A percentile compares a stretch with the other conserved stretches of the same genome.
phyloP scores from a whole-genome alignment of 2,888 invertebrate species.

The Sthenelais limicola region DNA sequence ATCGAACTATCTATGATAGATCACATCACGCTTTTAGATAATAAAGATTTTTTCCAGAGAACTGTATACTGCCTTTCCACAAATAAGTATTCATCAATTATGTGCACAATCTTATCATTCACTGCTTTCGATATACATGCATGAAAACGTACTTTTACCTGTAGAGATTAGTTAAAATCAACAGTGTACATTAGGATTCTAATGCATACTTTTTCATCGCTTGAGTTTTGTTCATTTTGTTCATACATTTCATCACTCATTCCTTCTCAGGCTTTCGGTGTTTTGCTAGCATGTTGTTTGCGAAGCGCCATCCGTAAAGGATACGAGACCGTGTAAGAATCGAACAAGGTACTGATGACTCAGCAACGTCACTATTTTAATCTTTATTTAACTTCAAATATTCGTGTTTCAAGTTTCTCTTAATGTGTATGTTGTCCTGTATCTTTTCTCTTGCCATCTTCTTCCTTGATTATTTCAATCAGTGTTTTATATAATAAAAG shows the following conservation, averaged over 20 bases:
- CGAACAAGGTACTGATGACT: too few relatives aligned
- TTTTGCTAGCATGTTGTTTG: conserved; percentile 33
- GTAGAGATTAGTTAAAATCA: too few relatives aligned
- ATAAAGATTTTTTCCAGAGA: background rate
- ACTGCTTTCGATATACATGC: background rate
- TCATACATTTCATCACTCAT: background rate
- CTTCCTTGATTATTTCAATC: too few relatives aligned
- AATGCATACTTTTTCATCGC: background rate
- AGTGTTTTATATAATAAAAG: too few relatives aligned
- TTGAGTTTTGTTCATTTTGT: background rate
- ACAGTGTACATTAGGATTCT: background rate
- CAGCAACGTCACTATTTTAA: background rate
- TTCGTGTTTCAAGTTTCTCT: background rate
- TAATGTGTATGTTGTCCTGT: background rate
- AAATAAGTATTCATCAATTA: background rate
- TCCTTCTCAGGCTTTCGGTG: conserved; percentile 37
- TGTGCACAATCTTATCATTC: background rate
- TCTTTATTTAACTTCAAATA: background rate
- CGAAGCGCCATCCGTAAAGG: conserved; percentile 21
- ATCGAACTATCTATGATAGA: too few relatives aligned
- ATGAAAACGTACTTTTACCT: background rate
- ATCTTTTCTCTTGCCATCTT: too few relatives aligned
- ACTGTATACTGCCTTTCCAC: background rate
- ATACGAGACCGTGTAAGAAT: conserved; percentile 37
- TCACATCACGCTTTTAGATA: too few relatives aligned